Evolutionary conservation across 2,113 vertebrate species (phyloP), one percentile per base, ranked within the genome.

Genomic region (Hippolais icterina): DNA sequence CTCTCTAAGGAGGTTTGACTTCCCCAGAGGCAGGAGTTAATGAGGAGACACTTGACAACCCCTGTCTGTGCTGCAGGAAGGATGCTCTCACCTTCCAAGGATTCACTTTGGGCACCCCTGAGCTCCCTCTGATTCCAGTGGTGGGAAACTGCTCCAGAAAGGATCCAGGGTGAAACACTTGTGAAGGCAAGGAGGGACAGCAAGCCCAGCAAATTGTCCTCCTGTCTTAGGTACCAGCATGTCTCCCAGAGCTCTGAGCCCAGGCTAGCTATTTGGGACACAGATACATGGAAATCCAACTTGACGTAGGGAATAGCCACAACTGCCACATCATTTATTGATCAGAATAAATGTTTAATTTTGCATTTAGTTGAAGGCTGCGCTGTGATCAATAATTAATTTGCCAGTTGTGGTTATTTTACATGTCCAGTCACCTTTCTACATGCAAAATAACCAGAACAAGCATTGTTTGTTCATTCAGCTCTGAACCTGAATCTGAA

Each of bases 271-370:
- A 28, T n/a, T 0, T 33, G 6, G 23, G 42, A 85, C 63, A 77
- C 11, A 68, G 41, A 35, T 68, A 29, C 3, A 10, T 6, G 56
- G 63, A 94, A 91, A 95, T 83, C 61, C 54, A 87, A 29, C 71
- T 52, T n/a, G 68, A 83, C 0, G 0, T 4, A 35, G 37, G 81
- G 78, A 95, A 88, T 37, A 69, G 61, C 75, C 84, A 66, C 87
- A 66, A 88, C 75, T 47, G 82, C 46, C 87, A 53, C 80, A 96
- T 91, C 81, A 90, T 88, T 97, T 94, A 94, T 64, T 90, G 87
- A 91, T 91, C 89, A 65, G 56, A 95, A 96, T 96, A 82, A 94
- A 93, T 90, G 89, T 94, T 97, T 97, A 84, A 95, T 96, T 95
- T 91, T 94, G 89, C 71, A 82, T 95, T 90, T 91, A 91, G 84